Evolutionary conservation across 2,797 vertebrate genomes (phyloP).

Genomic region (Coregonus suidteri): DNA sequence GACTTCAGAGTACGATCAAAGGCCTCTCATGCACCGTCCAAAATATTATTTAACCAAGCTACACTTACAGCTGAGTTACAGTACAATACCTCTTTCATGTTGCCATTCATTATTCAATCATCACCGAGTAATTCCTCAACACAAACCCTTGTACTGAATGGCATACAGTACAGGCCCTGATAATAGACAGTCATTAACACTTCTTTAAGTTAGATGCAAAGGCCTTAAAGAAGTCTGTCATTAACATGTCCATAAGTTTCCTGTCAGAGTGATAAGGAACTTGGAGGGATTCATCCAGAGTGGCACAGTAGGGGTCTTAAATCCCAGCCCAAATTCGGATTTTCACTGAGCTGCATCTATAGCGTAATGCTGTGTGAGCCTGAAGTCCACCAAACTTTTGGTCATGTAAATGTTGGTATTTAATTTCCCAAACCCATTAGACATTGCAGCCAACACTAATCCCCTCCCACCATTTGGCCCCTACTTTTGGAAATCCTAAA

Average conservation of each 20-base stretch:
- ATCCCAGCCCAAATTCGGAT: slow-evolving; percentile 19
- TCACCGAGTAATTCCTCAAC: background rate
- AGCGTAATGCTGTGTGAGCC: slow-evolving; percentile 7
- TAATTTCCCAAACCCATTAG: slow-evolving; percentile 29
- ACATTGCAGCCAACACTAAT: slow-evolving; percentile 34
- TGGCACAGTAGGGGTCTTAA: slow-evolving; percentile 10
- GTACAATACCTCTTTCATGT: background rate
- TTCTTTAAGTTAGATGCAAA: background rate
- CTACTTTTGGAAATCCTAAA: slow-evolving; percentile 13
- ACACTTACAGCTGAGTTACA: background rate
- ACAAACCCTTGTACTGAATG: background rate
- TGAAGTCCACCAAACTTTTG: slow-evolving; percentile 28
- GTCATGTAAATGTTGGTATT: slow-evolving; percentile 15
- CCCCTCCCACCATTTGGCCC: slow-evolving; percentile 30
- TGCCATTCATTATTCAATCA: background rate
- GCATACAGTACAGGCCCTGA: background rate
- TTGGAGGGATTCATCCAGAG: background rate
- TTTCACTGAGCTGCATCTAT: slow-evolving; percentile 16
- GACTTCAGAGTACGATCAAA: background rate
- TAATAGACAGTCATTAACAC: background rate
- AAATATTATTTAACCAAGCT: background rate
- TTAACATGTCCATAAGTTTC: background rate
- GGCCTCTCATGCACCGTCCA: background rate
- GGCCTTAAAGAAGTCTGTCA: background rate
- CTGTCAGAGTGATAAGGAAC: background rate